These are phyloP conservation scores for Nezara viridula DNA, from an alignment of 2,888 invertebrate species.

Conservation along the genomic window DNA sequence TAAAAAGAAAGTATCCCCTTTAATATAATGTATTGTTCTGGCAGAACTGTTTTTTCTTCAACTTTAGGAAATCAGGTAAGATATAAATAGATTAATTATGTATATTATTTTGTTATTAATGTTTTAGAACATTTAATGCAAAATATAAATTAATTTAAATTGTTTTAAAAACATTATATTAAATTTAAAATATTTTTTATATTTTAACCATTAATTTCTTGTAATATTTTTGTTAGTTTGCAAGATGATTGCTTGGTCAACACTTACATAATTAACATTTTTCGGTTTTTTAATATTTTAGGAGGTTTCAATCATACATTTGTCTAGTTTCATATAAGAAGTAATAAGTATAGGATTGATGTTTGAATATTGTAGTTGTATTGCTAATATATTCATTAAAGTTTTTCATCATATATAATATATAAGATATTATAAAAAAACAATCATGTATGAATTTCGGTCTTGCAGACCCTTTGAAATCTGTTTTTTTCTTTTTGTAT, in stretches of 20 bases:
- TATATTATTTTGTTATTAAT: neutral
- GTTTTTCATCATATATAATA: too few relatives aligned
- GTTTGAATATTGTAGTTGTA: neutral
- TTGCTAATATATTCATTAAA: neutral
- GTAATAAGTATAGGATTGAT: neutral
- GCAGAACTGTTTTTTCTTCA: conserved; percentile 43
- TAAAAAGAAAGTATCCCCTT: neutral
- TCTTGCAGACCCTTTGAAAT: neutral
- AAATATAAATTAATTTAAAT: neutral
- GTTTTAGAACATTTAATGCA: neutral
- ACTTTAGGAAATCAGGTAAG: conserved; percentile 24
- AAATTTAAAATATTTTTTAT: too few relatives aligned
- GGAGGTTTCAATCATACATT: too few relatives aligned
- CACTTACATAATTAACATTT: neutral
- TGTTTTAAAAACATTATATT: neutral
- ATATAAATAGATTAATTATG: neutral
- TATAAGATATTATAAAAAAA: too few relatives aligned
- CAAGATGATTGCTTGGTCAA: neutral
- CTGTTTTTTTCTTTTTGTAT: neutral
- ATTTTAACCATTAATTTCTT: neutral
- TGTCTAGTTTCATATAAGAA: neutral
- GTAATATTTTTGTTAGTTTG: neutral
- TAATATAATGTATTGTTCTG: conserved; percentile 17
- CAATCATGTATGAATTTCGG: too few relatives aligned
- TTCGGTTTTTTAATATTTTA: too few relatives aligned